phyloP scores from a whole-genome alignment of 2,113 vertebrate species.

The Phylloscopus trochilus region DNA sequence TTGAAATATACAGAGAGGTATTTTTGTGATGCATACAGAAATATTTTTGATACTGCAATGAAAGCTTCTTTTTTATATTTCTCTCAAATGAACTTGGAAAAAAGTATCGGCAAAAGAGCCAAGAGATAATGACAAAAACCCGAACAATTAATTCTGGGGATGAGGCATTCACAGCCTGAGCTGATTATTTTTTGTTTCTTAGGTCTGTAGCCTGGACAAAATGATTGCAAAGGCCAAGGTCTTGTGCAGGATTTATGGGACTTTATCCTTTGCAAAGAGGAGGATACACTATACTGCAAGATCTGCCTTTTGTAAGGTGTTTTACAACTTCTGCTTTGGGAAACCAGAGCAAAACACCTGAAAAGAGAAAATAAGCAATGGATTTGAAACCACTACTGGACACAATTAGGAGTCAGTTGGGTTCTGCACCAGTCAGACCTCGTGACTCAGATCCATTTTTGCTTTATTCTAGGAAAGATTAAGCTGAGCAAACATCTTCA shows the following conservation, averaged over 20 bases:
- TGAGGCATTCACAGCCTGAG: neutral
- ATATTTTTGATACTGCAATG: neutral
- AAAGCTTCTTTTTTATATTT: neutral
- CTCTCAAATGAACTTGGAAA: neutral
- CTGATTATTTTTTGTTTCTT: slow-evolving; percentile 8
- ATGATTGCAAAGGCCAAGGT: neutral
- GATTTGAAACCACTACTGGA: neutral
- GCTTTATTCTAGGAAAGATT: neutral
- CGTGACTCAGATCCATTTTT: neutral
- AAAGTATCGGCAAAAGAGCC: neutral
- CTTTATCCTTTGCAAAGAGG: neutral
- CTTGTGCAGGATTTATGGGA: neutral
- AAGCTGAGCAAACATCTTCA: neutral
- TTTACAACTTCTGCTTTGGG: neutral
- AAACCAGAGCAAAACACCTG: neutral
- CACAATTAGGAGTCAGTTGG: neutral
- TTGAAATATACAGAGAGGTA: neutral
- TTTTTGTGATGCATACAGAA: neutral
- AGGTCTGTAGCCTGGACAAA: neutral
- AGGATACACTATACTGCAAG: neutral
- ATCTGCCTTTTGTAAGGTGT: neutral
- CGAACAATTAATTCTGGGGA: slow-evolving; percentile 19
- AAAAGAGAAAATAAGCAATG: neutral
- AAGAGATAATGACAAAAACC: slow-evolving; percentile 9
- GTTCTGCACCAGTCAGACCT: neutral